Conservation (phyloP, 1,140 invertebrate species). For the Drosophila littoralis region DNA sequence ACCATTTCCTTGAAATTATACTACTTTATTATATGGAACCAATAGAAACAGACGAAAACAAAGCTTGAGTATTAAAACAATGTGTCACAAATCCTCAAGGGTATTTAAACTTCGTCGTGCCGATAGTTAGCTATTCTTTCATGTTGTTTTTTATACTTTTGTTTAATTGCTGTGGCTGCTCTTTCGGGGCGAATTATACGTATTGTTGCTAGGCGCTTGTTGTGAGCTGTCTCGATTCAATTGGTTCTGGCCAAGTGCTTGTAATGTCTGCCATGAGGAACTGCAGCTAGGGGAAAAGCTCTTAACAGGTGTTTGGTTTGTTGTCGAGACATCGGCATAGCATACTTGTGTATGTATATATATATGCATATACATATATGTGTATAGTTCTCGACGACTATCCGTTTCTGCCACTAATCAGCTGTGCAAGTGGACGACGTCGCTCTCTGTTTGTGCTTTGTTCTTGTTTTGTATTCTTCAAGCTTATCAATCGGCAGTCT, state of each 20-base stretch:
- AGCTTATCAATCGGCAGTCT: constrained; percentile 60
- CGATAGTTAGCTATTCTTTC: background rate
- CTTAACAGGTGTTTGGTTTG: constrained; percentile 36
- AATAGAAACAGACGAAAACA: too few relatives aligned
- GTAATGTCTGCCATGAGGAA: constrained; percentile 4
- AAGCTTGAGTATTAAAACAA: too few relatives aligned
- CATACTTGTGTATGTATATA: background rate
- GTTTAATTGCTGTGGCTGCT: constrained; percentile 33
- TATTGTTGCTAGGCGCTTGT: constrained; percentile 38
- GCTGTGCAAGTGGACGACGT: constrained; percentile 19
- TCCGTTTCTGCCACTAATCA: constrained; percentile 29
- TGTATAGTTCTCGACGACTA: background rate
- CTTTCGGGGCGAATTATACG: background rate
- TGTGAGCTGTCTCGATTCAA: constrained; percentile 12
- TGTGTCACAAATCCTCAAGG: background rate
- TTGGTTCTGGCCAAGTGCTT: constrained; percentile 2
- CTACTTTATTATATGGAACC: too few relatives aligned
- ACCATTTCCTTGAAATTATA: too few relatives aligned
- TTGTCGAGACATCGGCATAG: constrained; percentile 13
- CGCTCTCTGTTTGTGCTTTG: constrained; percentile 5
- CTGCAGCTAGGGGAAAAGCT: background rate
- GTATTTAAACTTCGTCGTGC: background rate
- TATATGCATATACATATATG: too few relatives aligned
- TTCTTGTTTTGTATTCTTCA: constrained; percentile 41
- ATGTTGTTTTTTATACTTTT: constrained; percentile 2